These are phyloP conservation scores for Pollenia labialis DNA, from an alignment of 2,888 invertebrate species.

Conservation along the genomic window DNA sequence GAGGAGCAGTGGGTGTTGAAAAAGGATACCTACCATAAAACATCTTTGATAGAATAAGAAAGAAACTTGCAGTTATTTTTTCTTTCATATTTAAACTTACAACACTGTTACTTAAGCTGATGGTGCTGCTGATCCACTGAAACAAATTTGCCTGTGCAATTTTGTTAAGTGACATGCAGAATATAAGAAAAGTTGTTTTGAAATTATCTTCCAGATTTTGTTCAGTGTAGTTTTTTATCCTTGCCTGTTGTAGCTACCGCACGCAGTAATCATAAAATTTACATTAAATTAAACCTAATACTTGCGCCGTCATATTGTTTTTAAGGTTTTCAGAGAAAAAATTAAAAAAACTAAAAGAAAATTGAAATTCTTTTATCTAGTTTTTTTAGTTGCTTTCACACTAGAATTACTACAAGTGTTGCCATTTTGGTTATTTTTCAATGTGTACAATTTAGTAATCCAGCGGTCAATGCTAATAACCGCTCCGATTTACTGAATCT, in stretches of 20 bases:
- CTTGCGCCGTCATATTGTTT: conserved; percentile 65
- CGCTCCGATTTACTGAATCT: no score
- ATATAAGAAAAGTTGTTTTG: no score
- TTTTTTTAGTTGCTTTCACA: not conserved
- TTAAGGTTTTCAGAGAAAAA: conserved; percentile 2
- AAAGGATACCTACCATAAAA: conserved; percentile 38
- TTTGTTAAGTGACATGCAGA: no score
- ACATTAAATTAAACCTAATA: conserved; percentile 67
- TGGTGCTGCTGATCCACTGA: not conserved
- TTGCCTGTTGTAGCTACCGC: conserved; percentile 20
- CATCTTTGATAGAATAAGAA: conserved; percentile 13
- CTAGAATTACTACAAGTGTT: no score
- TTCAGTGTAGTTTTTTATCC: no score
- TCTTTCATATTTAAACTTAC: conserved; percentile 7
- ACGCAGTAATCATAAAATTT: conserved; percentile 68
- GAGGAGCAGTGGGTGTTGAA: not conserved
- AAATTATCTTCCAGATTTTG: no score
- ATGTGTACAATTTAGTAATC: no score
- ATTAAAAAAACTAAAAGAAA: not conserved
- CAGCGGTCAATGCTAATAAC: no score
- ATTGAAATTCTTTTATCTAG: conserved; percentile 8
- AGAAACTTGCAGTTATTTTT: conserved; percentile 16
- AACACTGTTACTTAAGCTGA: not conserved
- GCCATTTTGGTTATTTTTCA: no score
- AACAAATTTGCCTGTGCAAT: no score